Conservation (phyloP, 2,888 invertebrate genomes). For the Caradrina clavipalpis region DNA sequence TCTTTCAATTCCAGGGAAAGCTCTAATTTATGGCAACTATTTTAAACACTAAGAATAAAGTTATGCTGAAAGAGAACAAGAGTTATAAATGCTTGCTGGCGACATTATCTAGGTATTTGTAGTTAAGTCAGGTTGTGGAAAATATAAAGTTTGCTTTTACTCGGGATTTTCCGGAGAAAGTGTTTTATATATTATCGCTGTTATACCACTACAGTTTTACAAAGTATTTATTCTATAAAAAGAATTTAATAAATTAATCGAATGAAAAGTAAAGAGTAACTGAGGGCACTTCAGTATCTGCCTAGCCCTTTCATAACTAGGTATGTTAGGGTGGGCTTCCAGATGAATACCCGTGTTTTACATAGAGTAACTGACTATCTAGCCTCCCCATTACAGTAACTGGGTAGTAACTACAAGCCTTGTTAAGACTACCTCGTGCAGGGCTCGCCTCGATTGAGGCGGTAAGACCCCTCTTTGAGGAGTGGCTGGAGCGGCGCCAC, state of each 20-base stretch:
- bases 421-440: too few relatives aligned
- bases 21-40: constrained; percentile 27
- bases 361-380: too few relatives aligned
- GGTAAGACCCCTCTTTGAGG: too few relatives aligned
- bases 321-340: too few relatives aligned
- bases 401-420: too few relatives aligned
- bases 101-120: constrained; percentile 48
- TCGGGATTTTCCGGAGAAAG: constrained; percentile 57
- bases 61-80: constrained; percentile 32
- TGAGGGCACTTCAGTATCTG: too few relatives aligned
- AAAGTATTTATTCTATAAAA: neutral
- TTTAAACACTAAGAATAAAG: constrained; percentile 34
- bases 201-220: constrained; percentile 10
- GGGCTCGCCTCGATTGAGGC: too few relatives aligned
- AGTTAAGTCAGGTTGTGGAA: constrained; percentile 52
- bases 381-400: too few relatives aligned
- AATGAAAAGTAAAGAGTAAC: neutral
- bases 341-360: too few relatives aligned
- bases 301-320: too few relatives aligned
- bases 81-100: constrained; percentile 47
- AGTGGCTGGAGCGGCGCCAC: too few relatives aligned
- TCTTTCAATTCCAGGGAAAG: constrained; percentile 19
- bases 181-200: constrained; percentile 39
- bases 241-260: neutral
- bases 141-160: constrained; percentile 57